Percentiles rank a stretch among this genome's conserved stretches.
These are phyloP conservation scores for Gadus macrocephalus DNA, from an alignment of 2,113 vertebrate species.

Conservation along the genomic window DNA sequence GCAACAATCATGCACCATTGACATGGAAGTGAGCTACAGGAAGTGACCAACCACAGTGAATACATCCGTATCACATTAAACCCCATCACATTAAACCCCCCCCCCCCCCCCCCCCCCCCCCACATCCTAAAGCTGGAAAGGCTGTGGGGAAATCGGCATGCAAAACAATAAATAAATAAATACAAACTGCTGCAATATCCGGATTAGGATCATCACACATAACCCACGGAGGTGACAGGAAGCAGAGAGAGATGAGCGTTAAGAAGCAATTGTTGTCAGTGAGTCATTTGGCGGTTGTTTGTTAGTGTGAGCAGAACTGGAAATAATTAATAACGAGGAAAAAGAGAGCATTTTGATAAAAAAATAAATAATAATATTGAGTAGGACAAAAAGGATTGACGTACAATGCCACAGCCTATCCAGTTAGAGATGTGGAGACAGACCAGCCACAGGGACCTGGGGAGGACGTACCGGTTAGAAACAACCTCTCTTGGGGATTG, in stretches of 20 bases:
- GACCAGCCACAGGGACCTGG: slow-evolving; percentile 46
- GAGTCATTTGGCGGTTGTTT: slow-evolving; percentile 12
- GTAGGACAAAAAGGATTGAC: neutral
- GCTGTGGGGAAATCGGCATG: slow-evolving; percentile 36
- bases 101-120: slow-evolving; percentile 4
- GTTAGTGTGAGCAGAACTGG: slow-evolving; percentile 35
- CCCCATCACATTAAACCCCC: slow-evolving; percentile 9
- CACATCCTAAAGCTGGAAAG: slow-evolving; percentile 6
- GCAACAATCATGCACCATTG: slow-evolving; percentile 43
- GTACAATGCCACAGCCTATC: slow-evolving; percentile 18
- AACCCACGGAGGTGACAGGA: slow-evolving; percentile 22
- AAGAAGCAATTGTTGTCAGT: slow-evolving; percentile 32
- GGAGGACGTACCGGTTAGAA: slow-evolving; percentile 53
- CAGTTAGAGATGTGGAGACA: slow-evolving; percentile 27
- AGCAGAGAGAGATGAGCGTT: slow-evolving; percentile 31
- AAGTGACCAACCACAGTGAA: slow-evolving; percentile 25
- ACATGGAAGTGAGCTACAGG: slow-evolving; percentile 4
- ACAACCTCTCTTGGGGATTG: slow-evolving; percentile 29
- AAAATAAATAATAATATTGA: slow-evolving; percentile 7
- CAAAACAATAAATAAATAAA: slow-evolving; percentile 15
- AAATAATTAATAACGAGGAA: slow-evolving; percentile 25
- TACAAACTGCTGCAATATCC: slow-evolving; percentile 17
- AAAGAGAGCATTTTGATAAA: slow-evolving; percentile 28
- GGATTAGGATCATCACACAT: slow-evolving; percentile 17
- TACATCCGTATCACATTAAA: slow-evolving; percentile 10